Percentiles rank a stretch among this genome's conserved stretches.
These are phyloP conservation scores for Allophyes oxyacanthae DNA, from an alignment of 2,888 invertebrate species.

Conservation along the genomic window DNA sequence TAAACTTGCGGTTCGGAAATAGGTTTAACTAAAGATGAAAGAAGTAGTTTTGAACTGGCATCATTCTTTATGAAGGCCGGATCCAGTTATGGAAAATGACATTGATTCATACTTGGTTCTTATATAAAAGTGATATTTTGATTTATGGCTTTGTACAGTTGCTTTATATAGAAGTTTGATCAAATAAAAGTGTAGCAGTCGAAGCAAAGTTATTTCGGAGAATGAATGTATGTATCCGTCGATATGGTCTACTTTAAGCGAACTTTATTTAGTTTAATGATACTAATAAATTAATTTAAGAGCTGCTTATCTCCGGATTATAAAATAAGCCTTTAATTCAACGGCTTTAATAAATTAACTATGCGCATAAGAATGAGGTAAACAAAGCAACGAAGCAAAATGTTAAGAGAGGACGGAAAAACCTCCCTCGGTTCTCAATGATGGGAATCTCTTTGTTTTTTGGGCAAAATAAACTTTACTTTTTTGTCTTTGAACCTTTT, in stretches of 20 bases:
- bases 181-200: slow-evolving; percentile 26
- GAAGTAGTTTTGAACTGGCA: slow-evolving; percentile 78
- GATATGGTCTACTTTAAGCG: neutral
- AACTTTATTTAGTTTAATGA: slow-evolving; percentile 28
- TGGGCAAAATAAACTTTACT: slow-evolving; percentile 75
- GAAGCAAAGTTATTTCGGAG: slow-evolving; percentile 6
- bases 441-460: slow-evolving; percentile 74
- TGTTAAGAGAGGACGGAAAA: slow-evolving; percentile 60
- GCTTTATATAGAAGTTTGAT: slow-evolving; percentile 29
- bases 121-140: slow-evolving; percentile 52
- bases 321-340: slow-evolving; percentile 56
- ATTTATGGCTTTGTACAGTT: slow-evolving; percentile 41
- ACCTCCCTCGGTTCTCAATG: slow-evolving; percentile 66
- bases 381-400: slow-evolving; percentile 66
- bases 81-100: slow-evolving; percentile 74
- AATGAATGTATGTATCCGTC: neutral
- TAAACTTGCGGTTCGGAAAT: slow-evolving; percentile 78
- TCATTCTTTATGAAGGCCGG: slow-evolving; percentile 76
- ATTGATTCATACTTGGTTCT: slow-evolving; percentile 71
- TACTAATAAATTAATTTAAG: slow-evolving; percentile 40
- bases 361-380: slow-evolving; percentile 71
- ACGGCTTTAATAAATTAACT: slow-evolving; percentile 67
- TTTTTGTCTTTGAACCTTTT: slow-evolving; percentile 83
- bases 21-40: slow-evolving; percentile 79
- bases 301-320: slow-evolving; percentile 53